Evolutionary conservation across 2,113 vertebrate species (phyloP), one percentile per base, ranked within the genome.

Genomic region (Ellobius talpinus): DNA sequence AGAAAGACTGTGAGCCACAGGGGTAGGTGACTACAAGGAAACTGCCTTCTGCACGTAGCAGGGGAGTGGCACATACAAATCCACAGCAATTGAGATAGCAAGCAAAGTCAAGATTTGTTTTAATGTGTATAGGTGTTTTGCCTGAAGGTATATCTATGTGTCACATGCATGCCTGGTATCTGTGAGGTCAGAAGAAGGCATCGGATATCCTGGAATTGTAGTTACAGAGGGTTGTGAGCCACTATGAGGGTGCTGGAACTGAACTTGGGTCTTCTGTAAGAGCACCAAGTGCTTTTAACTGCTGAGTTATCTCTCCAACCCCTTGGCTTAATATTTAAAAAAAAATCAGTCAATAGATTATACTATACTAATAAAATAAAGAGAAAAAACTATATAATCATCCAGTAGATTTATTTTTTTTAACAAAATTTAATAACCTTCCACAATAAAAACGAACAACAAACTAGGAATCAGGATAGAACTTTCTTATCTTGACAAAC

Each of bases 401-500:
- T 77, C 45, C 26, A 94, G 39, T 36, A 87, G 36, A 90, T 74
- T 8, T 50, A 78, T 90, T 82, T 82, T 61, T 81, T 55, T 16
- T 92, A 94, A 92, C 61, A 94, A 96, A 92, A 94, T n/a, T 29
- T 21, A 58, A 68, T 39, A 92, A 23, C 24, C 12, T 72, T 94
- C 72, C 61, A 89, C 39, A 23, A 68, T 92, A 92, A 94, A 93
- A 96, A 92, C 1, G 31, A 68, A 89, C 13, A 52, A 74, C 52
- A 89, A 84, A 81, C 50, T 58, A 94, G 61, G 29, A 95, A 42
- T 84, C 55, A 36, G 78, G 58, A 36, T 50, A 3, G 21, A 91
- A 94, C 52, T 91, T 95, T 55, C 42, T 94, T 50, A 88, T 55
- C 31, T 61, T 93, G 89, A 84, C 63, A 81, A 95, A 68, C 36